A percentile compares a stretch with the other conserved stretches of the same genome.
These are phyloP conservation scores for Drosophila ezoana DNA, from an alignment of 2,888 invertebrate species.

Conservation along the genomic window DNA sequence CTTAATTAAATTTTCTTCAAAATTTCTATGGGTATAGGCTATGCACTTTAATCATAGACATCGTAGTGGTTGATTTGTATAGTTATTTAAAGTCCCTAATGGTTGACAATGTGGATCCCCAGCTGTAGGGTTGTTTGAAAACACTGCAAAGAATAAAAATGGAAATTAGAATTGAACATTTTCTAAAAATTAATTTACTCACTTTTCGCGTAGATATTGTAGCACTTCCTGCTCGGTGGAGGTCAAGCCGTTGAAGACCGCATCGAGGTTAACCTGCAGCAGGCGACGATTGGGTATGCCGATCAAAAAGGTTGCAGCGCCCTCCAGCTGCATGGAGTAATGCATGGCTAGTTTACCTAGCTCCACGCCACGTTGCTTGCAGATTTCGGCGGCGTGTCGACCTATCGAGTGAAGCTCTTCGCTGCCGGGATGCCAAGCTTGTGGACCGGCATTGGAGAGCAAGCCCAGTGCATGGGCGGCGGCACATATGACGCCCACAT, in stretches of 20 bases:
- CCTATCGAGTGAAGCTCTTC: slow-evolving; percentile 84
- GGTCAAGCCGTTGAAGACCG: slow-evolving; percentile 88
- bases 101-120: slow-evolving; percentile 64
- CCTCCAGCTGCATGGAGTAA: slow-evolving; percentile 87
- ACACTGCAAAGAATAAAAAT: slow-evolving; percentile 45
- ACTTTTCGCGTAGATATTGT: slow-evolving; percentile 85
- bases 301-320: slow-evolving; percentile 89
- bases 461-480: slow-evolving; percentile 93
- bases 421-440: slow-evolving; percentile 92
- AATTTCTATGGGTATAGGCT: background rate
- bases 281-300: slow-evolving; percentile 90
- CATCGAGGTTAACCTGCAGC: slow-evolving; percentile 88
- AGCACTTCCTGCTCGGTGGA: slow-evolving; percentile 88
- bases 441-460: slow-evolving; percentile 90
- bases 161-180: slow-evolving; percentile 55
- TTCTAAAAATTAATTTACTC: slow-evolving; percentile 51
- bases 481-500: slow-evolving; percentile 93
- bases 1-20: background rate
- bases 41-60: background rate
- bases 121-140: slow-evolving; percentile 64
- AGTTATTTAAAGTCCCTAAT: slow-evolving; percentile 40
- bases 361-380: slow-evolving; percentile 88
- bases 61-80: background rate
- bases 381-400: slow-evolving; percentile 88
- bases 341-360: slow-evolving; percentile 84